Evolutionary conservation across 1,140 invertebrate species (phyloP).

Genomic region (Branchinecta lynchi): DNA sequence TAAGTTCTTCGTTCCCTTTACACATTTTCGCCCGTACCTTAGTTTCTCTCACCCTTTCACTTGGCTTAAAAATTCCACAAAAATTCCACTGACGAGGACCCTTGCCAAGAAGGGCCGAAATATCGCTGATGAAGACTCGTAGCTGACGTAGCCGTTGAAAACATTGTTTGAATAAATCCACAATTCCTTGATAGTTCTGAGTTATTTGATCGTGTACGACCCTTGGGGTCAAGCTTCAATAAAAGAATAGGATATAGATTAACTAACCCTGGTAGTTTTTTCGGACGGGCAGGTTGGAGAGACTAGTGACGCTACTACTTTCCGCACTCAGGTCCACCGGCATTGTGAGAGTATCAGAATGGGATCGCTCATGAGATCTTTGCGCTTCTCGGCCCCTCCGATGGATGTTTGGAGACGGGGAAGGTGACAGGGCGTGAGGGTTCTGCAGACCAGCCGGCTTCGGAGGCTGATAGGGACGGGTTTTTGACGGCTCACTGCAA

Average conservation of each 20-base stretch:
- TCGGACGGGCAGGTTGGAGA: slow-evolving; percentile 68
- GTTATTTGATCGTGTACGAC: too few relatives aligned
- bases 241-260: slow-evolving; percentile 10
- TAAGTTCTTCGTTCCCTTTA: too few relatives aligned
- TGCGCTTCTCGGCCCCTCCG: slow-evolving; percentile 35
- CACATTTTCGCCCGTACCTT: too few relatives aligned
- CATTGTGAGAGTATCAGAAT: slow-evolving; percentile 65
- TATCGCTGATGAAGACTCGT: too few relatives aligned
- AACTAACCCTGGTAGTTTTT: slow-evolving; percentile 51
- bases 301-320: slow-evolving; percentile 82
- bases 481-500: slow-evolving; percentile 57
- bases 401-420: slow-evolving; percentile 40
- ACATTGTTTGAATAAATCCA: too few relatives aligned
- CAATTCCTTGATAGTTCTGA: too few relatives aligned
- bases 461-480: slow-evolving; percentile 63
- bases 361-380: slow-evolving; percentile 61
- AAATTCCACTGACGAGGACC: too few relatives aligned
- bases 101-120: too few relatives aligned
- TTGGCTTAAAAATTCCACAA: too few relatives aligned
- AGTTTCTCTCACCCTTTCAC: too few relatives aligned
- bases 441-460: slow-evolving; percentile 35
- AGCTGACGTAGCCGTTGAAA: too few relatives aligned
- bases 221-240: too few relatives aligned
- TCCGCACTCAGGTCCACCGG: slow-evolving; percentile 80
- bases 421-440: slow-evolving; percentile 36